Conservation (phyloP, 2,888 invertebrate species). For the Rhingia rostrata region DNA sequence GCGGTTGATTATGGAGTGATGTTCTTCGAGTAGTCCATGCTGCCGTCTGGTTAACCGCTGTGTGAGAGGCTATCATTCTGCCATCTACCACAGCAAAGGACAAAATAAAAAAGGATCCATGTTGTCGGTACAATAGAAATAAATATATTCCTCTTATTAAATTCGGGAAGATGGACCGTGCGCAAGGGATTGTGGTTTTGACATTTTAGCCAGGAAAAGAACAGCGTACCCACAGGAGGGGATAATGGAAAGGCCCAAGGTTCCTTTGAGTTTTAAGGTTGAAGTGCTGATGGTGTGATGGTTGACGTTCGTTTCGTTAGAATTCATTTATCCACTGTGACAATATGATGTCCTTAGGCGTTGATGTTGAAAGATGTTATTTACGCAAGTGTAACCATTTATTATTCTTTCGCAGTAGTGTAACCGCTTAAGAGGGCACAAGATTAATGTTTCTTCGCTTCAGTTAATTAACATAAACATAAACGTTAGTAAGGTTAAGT, state of each 20-base stretch:
- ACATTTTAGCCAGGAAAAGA: slow-evolving; percentile 59
- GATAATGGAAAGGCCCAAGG: slow-evolving; percentile 33
- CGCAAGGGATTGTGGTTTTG: slow-evolving; percentile 49
- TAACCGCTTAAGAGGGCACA: slow-evolving; percentile 21
- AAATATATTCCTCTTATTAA: slow-evolving; percentile 50
- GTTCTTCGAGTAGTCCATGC: slow-evolving; percentile 31
- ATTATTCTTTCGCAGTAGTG: slow-evolving; percentile 2
- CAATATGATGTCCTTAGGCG: slow-evolving; percentile 45
- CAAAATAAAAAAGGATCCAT: slow-evolving; percentile 23
- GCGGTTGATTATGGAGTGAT: slow-evolving; percentile 57
- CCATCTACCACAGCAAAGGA: neutral
- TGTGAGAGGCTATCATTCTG: slow-evolving; percentile 28
- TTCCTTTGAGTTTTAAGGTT: slow-evolving; percentile 37
- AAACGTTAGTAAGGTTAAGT: slow-evolving; percentile 47
- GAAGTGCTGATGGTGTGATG: slow-evolving; percentile 3
- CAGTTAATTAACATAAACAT: slow-evolving; percentile 50
- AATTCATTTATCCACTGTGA: slow-evolving; percentile 42
- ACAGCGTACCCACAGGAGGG: neutral
- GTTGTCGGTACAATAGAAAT: slow-evolving; percentile 21
- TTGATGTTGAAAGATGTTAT: slow-evolving; percentile 11
- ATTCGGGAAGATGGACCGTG: slow-evolving; percentile 46
- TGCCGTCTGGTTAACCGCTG: slow-evolving; percentile 19
- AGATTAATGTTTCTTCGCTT: slow-evolving; percentile 53
- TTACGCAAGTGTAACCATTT: slow-evolving; percentile 2
- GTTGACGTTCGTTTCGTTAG: slow-evolving; percentile 7